Percentiles rank a stretch among this genome's conserved stretches.
These are phyloP conservation scores for Muscicapa adusta DNA, from an alignment of 2,113 vertebrate species.

Conservation along the genomic window DNA sequence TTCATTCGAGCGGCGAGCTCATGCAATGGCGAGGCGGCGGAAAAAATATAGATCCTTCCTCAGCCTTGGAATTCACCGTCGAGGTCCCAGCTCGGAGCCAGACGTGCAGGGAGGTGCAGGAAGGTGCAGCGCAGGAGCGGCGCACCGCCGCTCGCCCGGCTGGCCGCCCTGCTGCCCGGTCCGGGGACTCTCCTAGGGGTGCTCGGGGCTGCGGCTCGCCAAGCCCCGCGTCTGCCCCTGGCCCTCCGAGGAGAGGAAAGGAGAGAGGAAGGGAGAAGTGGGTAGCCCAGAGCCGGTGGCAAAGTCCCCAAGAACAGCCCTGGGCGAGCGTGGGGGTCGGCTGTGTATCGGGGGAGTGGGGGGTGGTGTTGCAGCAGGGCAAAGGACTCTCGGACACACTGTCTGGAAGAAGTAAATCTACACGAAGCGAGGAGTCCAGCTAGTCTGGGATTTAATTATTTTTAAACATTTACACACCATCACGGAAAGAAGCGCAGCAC, in stretches of 20 bases:
- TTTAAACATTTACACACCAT: not conserved
- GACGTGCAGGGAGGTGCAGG: not conserved
- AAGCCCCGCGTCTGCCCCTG: not conserved
- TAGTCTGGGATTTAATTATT: not conserved
- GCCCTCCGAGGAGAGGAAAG: not conserved
- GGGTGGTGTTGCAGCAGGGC: not conserved
- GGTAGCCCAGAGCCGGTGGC: not conserved
- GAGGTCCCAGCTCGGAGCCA: not conserved
- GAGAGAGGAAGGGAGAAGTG: not conserved
- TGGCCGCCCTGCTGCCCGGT: not conserved
- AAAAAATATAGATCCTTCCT: not conserved
- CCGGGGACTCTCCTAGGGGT: not conserved
- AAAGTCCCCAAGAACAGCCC: not conserved
- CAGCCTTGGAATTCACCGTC: not conserved
- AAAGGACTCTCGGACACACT: not conserved
- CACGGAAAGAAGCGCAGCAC: not conserved
- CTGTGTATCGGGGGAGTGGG: not conserved
- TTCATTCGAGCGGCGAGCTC: slow-evolving; percentile 69
- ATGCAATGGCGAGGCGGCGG: not conserved
- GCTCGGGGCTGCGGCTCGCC: not conserved
- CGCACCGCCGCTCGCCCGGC: not conserved
- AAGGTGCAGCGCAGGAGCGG: not conserved
- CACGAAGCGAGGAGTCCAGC: not conserved
- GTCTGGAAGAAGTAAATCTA: not conserved
- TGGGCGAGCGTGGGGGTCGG: not conserved